Evolutionary conservation across 2,113 vertebrate species (phyloP).

Genomic region (Urocynchramus pylzowi): DNA sequence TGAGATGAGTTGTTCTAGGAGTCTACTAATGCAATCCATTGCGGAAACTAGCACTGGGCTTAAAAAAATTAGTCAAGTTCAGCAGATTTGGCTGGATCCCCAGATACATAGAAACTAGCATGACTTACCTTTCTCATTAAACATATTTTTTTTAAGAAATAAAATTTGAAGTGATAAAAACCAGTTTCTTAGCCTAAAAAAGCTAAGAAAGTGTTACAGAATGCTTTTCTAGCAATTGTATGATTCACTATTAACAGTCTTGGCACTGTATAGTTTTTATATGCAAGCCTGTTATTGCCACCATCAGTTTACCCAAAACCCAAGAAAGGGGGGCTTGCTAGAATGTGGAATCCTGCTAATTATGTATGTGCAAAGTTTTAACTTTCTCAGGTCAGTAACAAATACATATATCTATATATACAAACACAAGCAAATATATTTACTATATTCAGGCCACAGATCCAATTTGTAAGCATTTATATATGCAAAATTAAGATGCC

Average conservation of each 20-base stretch:
- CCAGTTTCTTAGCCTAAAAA: background rate
- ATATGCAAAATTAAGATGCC: background rate
- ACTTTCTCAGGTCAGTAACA: background rate
- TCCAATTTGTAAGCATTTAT: background rate
- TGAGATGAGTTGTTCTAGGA: background rate
- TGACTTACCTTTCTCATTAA: background rate
- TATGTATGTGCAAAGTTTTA: background rate
- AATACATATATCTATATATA: background rate
- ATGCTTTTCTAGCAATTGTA: background rate
- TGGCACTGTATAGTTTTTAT: background rate
- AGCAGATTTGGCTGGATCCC: background rate
- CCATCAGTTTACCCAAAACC: background rate
- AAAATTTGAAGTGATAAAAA: background rate
- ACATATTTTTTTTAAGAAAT: background rate
- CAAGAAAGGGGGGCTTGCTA: background rate
- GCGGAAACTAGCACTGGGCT: background rate
- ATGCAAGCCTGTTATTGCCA: background rate
- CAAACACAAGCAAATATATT: rapidly evolving
- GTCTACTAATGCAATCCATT: background rate
- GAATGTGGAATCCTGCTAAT: background rate
- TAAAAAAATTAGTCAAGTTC: background rate
- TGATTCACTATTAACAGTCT: background rate
- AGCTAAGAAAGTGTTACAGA: background rate
- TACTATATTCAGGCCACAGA: background rate
- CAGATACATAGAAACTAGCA: background rate